phyloP scores from a whole-genome alignment of 2,797 vertebrate genomes.

The Characodon lateralis region DNA sequence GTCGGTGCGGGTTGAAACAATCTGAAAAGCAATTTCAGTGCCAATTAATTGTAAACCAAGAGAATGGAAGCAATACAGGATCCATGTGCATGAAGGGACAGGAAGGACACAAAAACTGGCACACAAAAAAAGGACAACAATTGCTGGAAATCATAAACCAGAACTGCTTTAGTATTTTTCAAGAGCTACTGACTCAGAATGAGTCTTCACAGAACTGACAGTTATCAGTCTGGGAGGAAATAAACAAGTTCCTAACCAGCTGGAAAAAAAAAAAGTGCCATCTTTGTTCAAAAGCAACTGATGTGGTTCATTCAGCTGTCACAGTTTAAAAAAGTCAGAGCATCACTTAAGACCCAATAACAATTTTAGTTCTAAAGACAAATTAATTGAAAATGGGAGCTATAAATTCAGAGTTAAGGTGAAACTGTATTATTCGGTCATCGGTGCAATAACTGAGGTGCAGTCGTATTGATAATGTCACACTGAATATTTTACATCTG shows the following conservation, averaged over 20 bases:
- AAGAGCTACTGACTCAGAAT: constrained; percentile 14
- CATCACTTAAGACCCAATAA: neutral
- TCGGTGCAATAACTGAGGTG: too few species aligned
- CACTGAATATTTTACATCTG: too few species aligned
- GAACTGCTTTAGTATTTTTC: constrained; percentile 24
- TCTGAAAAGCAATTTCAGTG: constrained; percentile 75
- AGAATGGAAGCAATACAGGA: constrained; percentile 50
- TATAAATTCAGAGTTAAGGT: neutral
- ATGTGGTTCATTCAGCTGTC: neutral
- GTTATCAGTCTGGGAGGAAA: neutral
- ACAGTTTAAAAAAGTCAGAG: neutral
- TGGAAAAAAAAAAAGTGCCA: neutral
- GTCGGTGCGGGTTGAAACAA: constrained; percentile 71
- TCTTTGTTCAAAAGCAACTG: neutral
- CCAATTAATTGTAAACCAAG: constrained; percentile 64
- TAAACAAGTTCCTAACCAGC: neutral
- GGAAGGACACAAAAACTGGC: constrained; percentile 9
- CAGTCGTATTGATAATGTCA: too few species aligned
- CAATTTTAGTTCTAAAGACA: neutral
- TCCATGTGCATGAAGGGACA: constrained; percentile 42
- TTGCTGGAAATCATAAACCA: constrained; percentile 3
- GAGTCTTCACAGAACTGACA: constrained; percentile 14
- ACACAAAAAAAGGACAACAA: neutral
- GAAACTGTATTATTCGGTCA: too few species aligned
- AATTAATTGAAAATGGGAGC: neutral